These are phyloP conservation scores for Latheticus oryzae DNA, from an alignment of 2,888 invertebrate genomes.

Conservation along the genomic window DNA sequence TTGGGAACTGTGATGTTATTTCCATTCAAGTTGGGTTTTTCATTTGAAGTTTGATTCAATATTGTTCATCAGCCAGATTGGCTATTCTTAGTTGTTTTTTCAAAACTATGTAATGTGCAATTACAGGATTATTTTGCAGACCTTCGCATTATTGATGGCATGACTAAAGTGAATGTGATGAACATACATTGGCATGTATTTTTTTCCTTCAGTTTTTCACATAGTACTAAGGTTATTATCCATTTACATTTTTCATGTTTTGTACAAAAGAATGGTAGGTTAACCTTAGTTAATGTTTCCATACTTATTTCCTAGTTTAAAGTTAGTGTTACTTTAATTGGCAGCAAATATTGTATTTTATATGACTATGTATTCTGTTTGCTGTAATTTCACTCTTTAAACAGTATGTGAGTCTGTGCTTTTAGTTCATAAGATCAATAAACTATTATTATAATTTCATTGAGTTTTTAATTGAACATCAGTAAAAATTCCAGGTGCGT, in stretches of 20 bases:
- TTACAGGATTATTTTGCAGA: constrained; percentile 40
- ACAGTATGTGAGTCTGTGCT: constrained; percentile 59
- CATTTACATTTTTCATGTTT: constrained; percentile 46
- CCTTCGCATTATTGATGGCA: constrained; percentile 17
- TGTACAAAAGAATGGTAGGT: constrained; percentile 45
- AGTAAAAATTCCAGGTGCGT: background rate
- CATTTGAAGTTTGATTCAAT: constrained; percentile 7
- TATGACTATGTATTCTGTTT: constrained; percentile 50
- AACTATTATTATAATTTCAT: constrained; percentile 52
- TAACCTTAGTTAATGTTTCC: constrained; percentile 49
- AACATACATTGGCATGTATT: constrained; percentile 25
- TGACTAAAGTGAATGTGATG: constrained; percentile 34
- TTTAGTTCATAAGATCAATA: constrained; percentile 60
- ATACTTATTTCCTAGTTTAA: constrained; percentile 54
- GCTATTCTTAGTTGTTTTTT: constrained; percentile 26
- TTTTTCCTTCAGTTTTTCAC: constrained; percentile 23
- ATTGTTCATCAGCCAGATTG: background rate
- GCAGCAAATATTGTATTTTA: constrained; percentile 50
- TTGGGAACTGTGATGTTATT: constrained; percentile 41
- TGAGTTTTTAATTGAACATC: background rate
- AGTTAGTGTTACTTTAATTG: constrained; percentile 51
- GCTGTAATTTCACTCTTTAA: constrained; percentile 54
- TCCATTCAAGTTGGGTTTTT: constrained; percentile 16
- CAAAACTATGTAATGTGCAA: constrained; percentile 53
- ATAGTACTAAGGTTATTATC: constrained; percentile 43